Percentiles rank a stretch among this genome's conserved stretches.
phyloP scores from a whole-genome alignment of 2,797 vertebrate species.

The Argyrosomus regius region DNA sequence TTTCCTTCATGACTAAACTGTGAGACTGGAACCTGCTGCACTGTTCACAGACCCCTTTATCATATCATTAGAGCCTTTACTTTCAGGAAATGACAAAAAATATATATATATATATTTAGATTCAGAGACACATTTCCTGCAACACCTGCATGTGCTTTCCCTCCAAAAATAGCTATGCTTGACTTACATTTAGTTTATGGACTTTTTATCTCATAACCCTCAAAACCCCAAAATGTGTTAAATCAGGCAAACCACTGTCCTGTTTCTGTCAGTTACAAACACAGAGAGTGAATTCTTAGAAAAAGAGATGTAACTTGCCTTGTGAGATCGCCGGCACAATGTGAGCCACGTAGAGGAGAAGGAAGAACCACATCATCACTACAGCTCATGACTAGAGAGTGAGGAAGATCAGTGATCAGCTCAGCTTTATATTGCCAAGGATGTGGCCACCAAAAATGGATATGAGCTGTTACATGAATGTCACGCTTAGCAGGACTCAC shows the following conservation, averaged over 20 bases:
- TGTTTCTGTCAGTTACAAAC: background rate
- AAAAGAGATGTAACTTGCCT: slow-evolving; percentile 41
- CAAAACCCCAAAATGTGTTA: background rate
- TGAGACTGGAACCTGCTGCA: background rate
- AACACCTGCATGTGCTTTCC: background rate
- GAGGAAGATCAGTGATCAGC: slow-evolving; percentile 12
- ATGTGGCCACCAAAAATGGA: slow-evolving; percentile 5
- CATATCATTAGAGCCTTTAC: background rate
- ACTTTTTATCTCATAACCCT: background rate
- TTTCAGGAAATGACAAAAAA: background rate
- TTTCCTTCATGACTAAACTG: background rate
- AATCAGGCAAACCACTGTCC: background rate
- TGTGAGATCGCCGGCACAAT: background rate
- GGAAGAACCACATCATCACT: slow-evolving; percentile 57
- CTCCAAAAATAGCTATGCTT: background rate
- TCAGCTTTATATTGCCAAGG: slow-evolving; percentile 53
- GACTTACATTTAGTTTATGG: background rate
- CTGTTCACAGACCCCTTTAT: background rate
- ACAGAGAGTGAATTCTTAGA: background rate
- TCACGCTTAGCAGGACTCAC: background rate
- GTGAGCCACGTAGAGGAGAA: slow-evolving; percentile 38
- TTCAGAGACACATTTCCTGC: slow-evolving; percentile 2
- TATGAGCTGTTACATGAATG: background rate
- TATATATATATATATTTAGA: background rate
- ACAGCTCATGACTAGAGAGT: slow-evolving; percentile 42